Evolutionary conservation across 2,113 vertebrate genomes (phyloP).

Genomic region (Scophthalmus maximus): DNA sequence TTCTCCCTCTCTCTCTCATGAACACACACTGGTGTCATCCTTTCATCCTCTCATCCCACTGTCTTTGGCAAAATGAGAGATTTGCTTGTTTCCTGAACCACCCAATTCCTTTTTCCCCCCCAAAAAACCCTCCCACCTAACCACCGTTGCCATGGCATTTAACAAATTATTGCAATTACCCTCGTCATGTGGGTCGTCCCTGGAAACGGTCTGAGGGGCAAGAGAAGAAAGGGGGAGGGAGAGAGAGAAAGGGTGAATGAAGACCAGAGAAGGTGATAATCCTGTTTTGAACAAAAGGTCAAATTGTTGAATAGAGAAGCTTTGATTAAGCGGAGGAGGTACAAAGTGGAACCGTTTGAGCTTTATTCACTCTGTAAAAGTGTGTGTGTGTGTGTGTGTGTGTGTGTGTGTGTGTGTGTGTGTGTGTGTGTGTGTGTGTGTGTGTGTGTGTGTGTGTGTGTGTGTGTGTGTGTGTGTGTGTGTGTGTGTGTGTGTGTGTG

Average conservation of each 20-base stretch:
- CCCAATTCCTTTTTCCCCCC: conserved; percentile 62
- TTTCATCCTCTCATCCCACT: conserved; percentile 90
- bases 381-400: conserved; percentile 36
- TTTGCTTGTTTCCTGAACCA: conserved; percentile 69
- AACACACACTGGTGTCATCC: conserved; percentile 74
- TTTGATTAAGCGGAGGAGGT: conserved; percentile 99
- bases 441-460: conserved; percentile 14
- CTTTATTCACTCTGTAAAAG: conserved; percentile 61
- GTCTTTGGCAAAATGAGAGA: conserved; percentile 93
- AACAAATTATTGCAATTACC: conserved; percentile 99
- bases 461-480: not conserved
- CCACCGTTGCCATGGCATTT: conserved; percentile 99
- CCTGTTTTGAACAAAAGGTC: conserved; percentile 99
- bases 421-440: conserved; percentile 36
- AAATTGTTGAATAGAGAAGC: conserved; percentile 99
- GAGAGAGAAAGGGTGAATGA: conserved; percentile 87
- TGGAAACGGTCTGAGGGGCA: conserved; percentile 93
- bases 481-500: conserved; percentile 40
- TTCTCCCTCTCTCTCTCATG: not conserved
- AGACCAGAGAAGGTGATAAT: conserved; percentile 93
- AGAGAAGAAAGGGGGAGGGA: conserved; percentile 86
- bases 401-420: conserved; percentile 10
- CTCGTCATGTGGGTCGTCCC: conserved; percentile 99
- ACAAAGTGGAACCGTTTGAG: conserved; percentile 94
- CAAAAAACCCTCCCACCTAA: conserved; percentile 98